Base-by-base conservation (phyloP, 2,797 vertebrate species). In the Ptychadena robeensis region DNA sequence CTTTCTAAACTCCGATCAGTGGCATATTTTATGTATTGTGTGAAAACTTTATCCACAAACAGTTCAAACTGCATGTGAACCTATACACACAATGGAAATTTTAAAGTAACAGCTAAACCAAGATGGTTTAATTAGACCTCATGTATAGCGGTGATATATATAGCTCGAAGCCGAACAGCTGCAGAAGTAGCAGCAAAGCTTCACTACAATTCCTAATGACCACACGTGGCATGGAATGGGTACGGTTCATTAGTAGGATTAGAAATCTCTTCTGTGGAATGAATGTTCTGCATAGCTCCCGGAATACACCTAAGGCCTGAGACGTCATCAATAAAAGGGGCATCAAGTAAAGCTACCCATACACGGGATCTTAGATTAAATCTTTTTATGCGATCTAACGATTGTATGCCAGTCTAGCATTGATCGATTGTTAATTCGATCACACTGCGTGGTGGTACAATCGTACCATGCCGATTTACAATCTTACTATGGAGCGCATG, bases 111-210 rank as follows among this genome's bases (percentile, higher is more conserved):
- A n/a, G 18, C 18, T 37, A 35, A 18, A 37, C 32, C 53, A 59
- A 73, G 27, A 28, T 14, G 31, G 27, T 35, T 57, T 31, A 3
- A 81, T 81, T 37, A 37, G 18, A 10, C 40, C 32, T 61, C 72
- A 22, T 63, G 37, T 70, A 68, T 27, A 68, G 64, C 10, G 1
- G 64, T 4, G 31, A 63, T 76, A 77, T 64, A 70, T 65, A 64
- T 82, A 82, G 65, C 9, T 2, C 18, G 3, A 5, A n/a, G 63
- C 64, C 69, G 32, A 70, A 82, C 80, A 82, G 73, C 80, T 82
- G 80, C 48, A 27, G n/a, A 66, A 53, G 14, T 12, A 27, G 64
- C 31, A 35, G 28, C 65, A 34, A 32, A 63, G 73, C 35, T 40
- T 22, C 18, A 9, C 25, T 12, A 53, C 63, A 34, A 44, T 71